Conservation (phyloP, 2,888 invertebrate genomes). For the Smittia aterrima region DNA sequence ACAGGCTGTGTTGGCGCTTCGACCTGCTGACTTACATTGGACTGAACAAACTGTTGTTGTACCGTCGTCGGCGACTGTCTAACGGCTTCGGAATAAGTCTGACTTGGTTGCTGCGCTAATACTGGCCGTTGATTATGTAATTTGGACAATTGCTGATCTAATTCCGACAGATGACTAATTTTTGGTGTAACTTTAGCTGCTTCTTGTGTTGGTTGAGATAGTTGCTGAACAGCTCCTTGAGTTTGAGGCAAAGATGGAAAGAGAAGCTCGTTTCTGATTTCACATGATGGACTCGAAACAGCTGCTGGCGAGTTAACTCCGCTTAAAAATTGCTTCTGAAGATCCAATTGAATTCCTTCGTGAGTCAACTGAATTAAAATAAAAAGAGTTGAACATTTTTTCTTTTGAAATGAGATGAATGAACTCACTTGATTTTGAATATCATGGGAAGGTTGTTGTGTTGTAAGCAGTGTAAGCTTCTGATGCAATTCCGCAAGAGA, state of each 20-base stretch:
- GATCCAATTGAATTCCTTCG: conserved; percentile 33
- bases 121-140: conserved; percentile 43
- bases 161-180: conserved; percentile 57
- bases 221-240: neutral
- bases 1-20: neutral
- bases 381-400: too few relatives aligned
- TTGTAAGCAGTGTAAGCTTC: conserved; percentile 58
- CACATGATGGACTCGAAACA: conserved; percentile 37
- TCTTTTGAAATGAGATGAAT: neutral
- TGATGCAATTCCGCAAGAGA: conserved; percentile 59
- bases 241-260: conserved; percentile 25
- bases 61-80: conserved; percentile 34
- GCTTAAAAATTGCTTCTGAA: conserved; percentile 23
- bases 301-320: conserved; percentile 38
- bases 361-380: neutral
- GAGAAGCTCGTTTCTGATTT: conserved; percentile 32
- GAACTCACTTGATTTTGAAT: conserved; percentile 10
- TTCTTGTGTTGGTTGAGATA: conserved; percentile 42
- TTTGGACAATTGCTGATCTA: conserved; percentile 62
- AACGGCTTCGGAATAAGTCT: conserved; percentile 34
- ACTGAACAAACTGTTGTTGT: neutral
- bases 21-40: neutral
- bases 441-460: conserved; percentile 35
- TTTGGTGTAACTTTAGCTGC: conserved; percentile 49
- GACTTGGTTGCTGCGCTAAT: neutral